phyloP scores from a whole-genome alignment of 1,140 invertebrate genomes.

The Drosophila neocordata region DNA sequence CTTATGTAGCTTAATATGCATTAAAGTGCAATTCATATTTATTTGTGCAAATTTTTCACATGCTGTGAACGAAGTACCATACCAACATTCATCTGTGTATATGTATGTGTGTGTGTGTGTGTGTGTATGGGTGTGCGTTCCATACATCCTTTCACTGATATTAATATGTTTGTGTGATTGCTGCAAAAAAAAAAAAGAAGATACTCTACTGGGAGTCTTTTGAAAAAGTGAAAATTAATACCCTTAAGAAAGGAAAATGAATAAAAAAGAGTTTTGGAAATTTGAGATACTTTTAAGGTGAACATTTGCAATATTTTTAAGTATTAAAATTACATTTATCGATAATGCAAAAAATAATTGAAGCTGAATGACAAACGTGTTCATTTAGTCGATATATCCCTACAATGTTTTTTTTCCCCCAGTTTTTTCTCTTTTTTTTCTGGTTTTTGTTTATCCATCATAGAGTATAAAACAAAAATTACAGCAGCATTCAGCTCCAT shows the following conservation, averaged over 20 bases:
- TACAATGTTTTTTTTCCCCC: not conserved
- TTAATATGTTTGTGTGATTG: conserved; percentile 27
- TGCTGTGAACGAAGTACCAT: conserved; percentile 39
- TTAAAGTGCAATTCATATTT: conserved; percentile 81
- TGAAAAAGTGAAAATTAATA: conserved; percentile 1
- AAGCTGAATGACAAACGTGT: not conserved
- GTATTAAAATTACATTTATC: too few species aligned
- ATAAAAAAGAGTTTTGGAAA: not conserved
- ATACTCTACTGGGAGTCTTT: not conserved
- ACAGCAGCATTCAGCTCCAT: conserved; percentile 31
- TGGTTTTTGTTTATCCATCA: not conserved
- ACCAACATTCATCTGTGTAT: conserved; percentile 14
- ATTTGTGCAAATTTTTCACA: conserved; percentile 80
- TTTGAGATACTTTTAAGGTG: not conserved
- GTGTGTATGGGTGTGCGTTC: not conserved
- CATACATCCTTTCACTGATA: conserved; percentile 29
- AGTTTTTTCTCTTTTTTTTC: too few species aligned
- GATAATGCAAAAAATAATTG: too few species aligned
- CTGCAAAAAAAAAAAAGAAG: not conserved
- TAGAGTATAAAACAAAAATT: conserved; percentile 43
- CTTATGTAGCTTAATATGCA: conserved; percentile 67
- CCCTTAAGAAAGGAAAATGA: not conserved
- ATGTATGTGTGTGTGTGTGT: too few species aligned
- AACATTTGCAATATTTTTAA: too few species aligned
- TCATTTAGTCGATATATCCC: not conserved